Evolutionary conservation across 2,888 invertebrate genomes (phyloP), one percentile per base, ranked within the genome.

Genomic region (Eumerus sabulonum): DNA sequence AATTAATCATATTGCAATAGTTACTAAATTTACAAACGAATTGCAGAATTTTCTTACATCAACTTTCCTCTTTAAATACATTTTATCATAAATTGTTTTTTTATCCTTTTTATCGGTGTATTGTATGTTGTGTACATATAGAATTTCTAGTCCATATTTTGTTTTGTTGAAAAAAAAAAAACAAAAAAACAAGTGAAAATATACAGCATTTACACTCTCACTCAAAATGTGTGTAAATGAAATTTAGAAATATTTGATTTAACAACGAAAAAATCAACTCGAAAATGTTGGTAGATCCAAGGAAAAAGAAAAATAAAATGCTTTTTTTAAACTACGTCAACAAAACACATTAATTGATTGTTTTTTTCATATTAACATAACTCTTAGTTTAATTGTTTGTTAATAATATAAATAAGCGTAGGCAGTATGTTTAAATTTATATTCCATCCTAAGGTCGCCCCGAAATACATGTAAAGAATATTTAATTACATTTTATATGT

Each of bases 391-490:
- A 19, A 18, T 42, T 47, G 1, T 35, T 47, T 62, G 36, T 36
- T 42, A 36, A 7, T 42, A 60, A 62, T 67, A 68, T 57, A 50
- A 63, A 72, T 63, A 72, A 68, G 67, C 67, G 53, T 72, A 53
- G 77, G 77, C 77, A 77, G 77, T 72, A 68, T 42, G 53, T 50
- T 35, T 54, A 60, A 42, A n/a, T 53, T 63, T 57, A 16, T 27
- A 27, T 27, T 27, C 27, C 27, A 27, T 27, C 27, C 27, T 27
- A 27, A 7, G 7, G 27, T 27, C 7, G 27, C 27, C 27, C 3
- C 7, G n/a, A 27, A 27, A 27, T 27, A 27, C 27, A 27, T 27
- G 27, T 27, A 27, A 27, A 27, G 27, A 27, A 27, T 48, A 27
- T 48, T 66, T 51, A 38, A 40, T 48, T 64, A 35, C 45, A 56